Conservation (phyloP, 2,888 invertebrate genomes). For the Drosophila pegasa region DNA sequence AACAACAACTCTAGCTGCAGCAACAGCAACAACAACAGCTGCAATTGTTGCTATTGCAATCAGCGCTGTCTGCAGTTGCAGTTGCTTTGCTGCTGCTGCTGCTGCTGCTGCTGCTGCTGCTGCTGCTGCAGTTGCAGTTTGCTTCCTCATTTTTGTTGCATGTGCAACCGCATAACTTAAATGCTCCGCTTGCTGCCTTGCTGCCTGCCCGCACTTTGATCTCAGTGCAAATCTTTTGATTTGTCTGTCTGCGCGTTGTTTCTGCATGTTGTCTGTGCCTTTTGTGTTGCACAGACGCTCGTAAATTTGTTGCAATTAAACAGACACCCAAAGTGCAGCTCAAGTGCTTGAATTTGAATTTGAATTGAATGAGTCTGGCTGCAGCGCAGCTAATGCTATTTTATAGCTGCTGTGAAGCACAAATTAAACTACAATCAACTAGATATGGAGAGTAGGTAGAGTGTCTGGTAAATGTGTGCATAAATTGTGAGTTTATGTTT, state of each 20-base stretch:
- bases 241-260: constrained; percentile 5
- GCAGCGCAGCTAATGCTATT: constrained; percentile 6
- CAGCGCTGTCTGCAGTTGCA: neutral
- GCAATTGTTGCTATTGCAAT: constrained; percentile 31
- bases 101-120: neutral
- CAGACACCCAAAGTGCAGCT: constrained; percentile 38
- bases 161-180: constrained; percentile 70
- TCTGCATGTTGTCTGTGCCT: constrained; percentile 10
- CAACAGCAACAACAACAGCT: neutral
- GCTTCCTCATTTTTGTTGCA: constrained; percentile 78
- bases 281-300: constrained; percentile 27
- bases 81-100: constrained; percentile 6
- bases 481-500: neutral
- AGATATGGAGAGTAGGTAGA: neutral
- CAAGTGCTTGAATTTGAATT: constrained; percentile 21
- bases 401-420: neutral
- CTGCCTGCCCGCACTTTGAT: constrained; percentile 42
- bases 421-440: neutral
- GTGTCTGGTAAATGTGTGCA: constrained; percentile 4
- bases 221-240: constrained; percentile 38
- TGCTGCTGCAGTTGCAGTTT: constrained; percentile 19
- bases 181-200: constrained; percentile 37
- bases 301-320: constrained; percentile 59
- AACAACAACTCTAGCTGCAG: no score
- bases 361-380: neutral